These are phyloP conservation scores for Harlomillsia oculata DNA, from an alignment of 1,140 invertebrate species.

Conservation along the genomic window DNA sequence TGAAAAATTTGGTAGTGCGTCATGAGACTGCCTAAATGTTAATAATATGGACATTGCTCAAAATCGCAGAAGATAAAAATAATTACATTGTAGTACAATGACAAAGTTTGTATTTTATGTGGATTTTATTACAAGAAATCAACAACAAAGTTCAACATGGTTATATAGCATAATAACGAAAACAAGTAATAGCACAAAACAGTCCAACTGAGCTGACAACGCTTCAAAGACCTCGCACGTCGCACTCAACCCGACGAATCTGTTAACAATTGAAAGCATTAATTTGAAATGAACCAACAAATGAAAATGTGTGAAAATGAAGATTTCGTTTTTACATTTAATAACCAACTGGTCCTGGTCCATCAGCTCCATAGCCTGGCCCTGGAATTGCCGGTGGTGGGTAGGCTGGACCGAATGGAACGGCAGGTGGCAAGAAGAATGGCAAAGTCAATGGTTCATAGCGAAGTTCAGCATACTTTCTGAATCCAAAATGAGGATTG, in stretches of 20 bases:
- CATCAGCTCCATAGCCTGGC: neutral
- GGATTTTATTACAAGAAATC: neutral
- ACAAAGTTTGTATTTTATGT: neutral
- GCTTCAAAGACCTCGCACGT: neutral
- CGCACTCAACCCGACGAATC: neutral
- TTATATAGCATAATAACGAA: neutral
- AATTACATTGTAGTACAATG: too few relatives aligned
- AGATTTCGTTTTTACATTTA: too few relatives aligned
- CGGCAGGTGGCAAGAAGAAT: constrained; percentile 6
- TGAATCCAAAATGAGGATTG: constrained; percentile 35
- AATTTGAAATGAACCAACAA: neutral
- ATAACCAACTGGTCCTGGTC: neutral
- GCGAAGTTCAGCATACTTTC: constrained; percentile 32
- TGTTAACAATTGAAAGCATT: neutral
- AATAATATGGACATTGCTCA: too few relatives aligned
- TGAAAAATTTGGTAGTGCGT: too few relatives aligned
- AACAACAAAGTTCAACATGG: neutral
- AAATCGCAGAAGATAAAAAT: too few relatives aligned
- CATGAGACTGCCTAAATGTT: too few relatives aligned
- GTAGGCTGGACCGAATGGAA: neutral
- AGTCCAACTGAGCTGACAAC: neutral
- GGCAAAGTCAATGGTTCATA: constrained; percentile 33
- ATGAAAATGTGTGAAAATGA: too few relatives aligned
- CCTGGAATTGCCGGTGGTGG: neutral
- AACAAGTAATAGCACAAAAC: neutral